Conservation (phyloP, 2,113 vertebrate genomes). For the Elachura formosa region DNA sequence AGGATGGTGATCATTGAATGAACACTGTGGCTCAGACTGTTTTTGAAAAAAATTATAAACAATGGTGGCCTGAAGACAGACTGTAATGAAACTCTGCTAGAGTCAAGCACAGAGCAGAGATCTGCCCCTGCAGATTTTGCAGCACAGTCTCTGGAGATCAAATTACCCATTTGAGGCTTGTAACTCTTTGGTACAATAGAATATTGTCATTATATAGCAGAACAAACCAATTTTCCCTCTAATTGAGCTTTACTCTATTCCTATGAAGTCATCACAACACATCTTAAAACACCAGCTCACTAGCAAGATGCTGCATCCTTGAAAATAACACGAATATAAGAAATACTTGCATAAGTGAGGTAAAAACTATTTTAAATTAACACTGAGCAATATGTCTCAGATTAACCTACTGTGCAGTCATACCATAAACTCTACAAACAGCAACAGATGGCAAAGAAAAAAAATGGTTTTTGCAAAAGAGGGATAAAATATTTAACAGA, state of each 20-base stretch:
- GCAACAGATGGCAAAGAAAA: background rate
- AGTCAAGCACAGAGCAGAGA: background rate
- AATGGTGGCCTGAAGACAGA: background rate
- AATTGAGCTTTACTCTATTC: background rate
- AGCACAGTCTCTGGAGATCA: background rate
- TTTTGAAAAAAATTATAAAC: background rate
- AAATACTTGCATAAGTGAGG: background rate
- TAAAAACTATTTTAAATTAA: background rate
- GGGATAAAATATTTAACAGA: background rate
- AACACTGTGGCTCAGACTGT: background rate
- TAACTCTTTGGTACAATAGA: background rate
- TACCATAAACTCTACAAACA: background rate
- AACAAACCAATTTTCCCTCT: background rate
- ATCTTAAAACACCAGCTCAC: background rate
- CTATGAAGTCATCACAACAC: background rate
- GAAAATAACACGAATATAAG: background rate
- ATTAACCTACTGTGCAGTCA: background rate
- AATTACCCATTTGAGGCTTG: background rate
- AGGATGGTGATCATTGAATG: background rate
- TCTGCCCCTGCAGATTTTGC: background rate
- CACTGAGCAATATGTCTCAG: background rate
- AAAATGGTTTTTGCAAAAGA: background rate
- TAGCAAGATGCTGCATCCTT: background rate
- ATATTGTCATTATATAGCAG: background rate
- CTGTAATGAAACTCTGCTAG: background rate